These are phyloP conservation scores for Drosophila pseudoobscura DNA, from an alignment of 1,140 invertebrate species.

Conservation along the genomic window DNA sequence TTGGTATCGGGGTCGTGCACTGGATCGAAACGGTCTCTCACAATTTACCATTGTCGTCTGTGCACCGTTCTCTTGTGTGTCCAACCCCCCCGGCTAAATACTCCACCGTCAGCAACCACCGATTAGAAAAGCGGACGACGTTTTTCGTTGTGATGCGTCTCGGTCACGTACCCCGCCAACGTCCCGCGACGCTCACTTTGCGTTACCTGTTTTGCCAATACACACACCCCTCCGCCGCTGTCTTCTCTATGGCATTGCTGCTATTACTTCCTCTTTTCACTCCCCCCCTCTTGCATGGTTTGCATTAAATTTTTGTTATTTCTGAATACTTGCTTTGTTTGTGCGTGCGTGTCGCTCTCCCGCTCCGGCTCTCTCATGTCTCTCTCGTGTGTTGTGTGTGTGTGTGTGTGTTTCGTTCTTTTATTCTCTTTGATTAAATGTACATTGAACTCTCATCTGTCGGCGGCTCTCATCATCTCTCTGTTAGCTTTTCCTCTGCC, in stretches of 20 bases:
- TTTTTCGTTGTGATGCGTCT: constrained; percentile 24
- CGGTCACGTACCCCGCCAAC: constrained; percentile 20
- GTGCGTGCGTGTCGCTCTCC: constrained; percentile 60
- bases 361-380: constrained; percentile 10
- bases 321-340: constrained; percentile 48
- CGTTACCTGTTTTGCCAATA: constrained; percentile 53
- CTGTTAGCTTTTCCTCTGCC: constrained; percentile 30
- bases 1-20: constrained; percentile 39
- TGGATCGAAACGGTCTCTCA: not conserved
- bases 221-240: not conserved
- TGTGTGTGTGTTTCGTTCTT: constrained; percentile 53
- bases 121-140: constrained; percentile 21
- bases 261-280: constrained; percentile 7
- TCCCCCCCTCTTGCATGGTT: constrained; percentile 9
- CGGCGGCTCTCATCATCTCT: constrained; percentile 1
- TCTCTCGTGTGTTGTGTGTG: constrained; percentile 28
- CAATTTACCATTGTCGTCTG: not conserved
- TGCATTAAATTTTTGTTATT: constrained; percentile 65
- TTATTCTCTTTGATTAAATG: constrained; percentile 79
- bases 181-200: not conserved
- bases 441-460: constrained; percentile 77
- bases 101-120: constrained; percentile 21
- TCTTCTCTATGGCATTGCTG: no score
- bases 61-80: not conserved
- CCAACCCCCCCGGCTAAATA: not conserved